Base-by-base conservation (phyloP, 2,797 vertebrate genomes). In the Antennarius maculatus region DNA sequence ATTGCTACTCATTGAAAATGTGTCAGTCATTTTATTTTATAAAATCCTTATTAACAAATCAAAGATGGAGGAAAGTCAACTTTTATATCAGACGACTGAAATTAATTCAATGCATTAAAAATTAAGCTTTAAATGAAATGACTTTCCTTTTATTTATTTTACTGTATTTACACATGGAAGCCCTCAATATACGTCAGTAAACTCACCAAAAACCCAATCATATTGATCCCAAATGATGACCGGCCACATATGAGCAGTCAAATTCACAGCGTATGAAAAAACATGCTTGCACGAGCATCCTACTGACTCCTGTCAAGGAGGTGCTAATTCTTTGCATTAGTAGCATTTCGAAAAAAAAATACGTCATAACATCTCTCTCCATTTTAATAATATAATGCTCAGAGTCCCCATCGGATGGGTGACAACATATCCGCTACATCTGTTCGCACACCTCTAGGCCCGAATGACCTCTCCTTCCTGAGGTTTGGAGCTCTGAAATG, bases 351-450 rank as follows among this genome's bases (percentile, higher is more conserved):
- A 3, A 12, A 23, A 68, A 23, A 8, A 70, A 55, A 13, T 52
- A 66, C 75, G 69, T 31, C 27, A 4, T 62, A 53, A 39, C 51
- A 54, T 51, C 31, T 50, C 47, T 56, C 17, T 31, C 37, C 37
- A 39, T 9, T 39, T 39, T 39, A 39, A 39, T 10, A 59, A 75
- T 29, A 60, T 6, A 51, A 71, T 27, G 47, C 47, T 59, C 47
- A 54, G 31, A 60, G 66, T 46, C 37, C 66, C 52, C 61, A 42
- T 82, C 45, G 65, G 16, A 76, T 50, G 55, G 66, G 50, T 72
- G 41, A 73, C 48, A 74, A 78, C 64, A 77, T 68, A 59, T 80
- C 88, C 70, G 82, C 85, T 88, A 91, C 88, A 86, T 84, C 69
- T 76, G 64, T 79, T 74, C 54, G 39, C 60, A 60, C 45, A 67